phyloP scores from a whole-genome alignment of 2,888 invertebrate species.

The Andrena minutula region DNA sequence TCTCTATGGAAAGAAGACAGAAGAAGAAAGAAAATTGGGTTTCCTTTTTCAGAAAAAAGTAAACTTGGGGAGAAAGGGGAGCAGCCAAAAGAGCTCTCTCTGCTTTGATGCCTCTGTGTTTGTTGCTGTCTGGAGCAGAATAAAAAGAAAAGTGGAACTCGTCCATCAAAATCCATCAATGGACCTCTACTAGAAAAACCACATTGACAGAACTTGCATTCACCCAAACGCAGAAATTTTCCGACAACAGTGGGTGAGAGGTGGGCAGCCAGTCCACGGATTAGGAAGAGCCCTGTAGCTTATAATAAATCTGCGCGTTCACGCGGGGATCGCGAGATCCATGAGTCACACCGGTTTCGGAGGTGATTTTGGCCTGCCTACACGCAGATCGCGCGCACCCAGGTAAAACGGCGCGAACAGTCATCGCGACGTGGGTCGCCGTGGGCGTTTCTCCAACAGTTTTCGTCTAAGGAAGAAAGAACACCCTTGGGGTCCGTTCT shows the following conservation, averaged over 20 bases:
- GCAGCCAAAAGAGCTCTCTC: no score
- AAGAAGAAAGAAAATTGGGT: no score
- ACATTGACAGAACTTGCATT: no score
- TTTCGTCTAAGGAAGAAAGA: conserved; percentile 4
- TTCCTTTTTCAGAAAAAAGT: no score
- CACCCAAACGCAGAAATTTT: not conserved
- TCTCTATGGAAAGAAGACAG: no score
- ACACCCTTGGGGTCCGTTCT: conserved; percentile 37
- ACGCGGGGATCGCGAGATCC: conserved; percentile 36
- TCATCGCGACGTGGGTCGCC: conserved; percentile 68
- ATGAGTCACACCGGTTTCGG: conserved; percentile 71
- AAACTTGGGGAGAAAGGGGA: no score
- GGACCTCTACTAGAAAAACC: no score
- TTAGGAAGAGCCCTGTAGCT: conserved; percentile 38
- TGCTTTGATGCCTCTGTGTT: no score
- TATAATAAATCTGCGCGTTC: conserved; percentile 43
- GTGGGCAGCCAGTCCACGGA: not conserved
- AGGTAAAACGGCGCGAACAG: conserved; percentile 57
- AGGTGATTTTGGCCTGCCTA: conserved; percentile 71
- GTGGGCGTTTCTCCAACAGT: conserved; percentile 59
- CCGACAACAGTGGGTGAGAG: not conserved
- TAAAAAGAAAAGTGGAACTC: no score
- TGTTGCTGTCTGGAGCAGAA: no score
- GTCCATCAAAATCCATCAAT: no score
- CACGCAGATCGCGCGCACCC: conserved; percentile 38